Base-by-base conservation (phyloP, 2,797 vertebrate genomes). In the Hephaestus fuliginosus region DNA sequence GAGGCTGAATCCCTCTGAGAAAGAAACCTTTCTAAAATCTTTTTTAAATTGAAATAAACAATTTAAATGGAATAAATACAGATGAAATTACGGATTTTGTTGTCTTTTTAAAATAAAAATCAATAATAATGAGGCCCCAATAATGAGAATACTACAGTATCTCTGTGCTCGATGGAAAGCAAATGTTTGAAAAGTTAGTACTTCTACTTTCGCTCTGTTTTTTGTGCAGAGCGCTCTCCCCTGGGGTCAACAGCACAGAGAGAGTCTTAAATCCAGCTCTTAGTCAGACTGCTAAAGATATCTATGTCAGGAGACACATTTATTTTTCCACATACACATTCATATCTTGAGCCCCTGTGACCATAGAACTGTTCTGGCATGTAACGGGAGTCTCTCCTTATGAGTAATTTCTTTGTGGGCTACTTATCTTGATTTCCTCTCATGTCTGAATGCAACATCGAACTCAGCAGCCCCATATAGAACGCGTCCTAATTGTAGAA, bases 351-450 rank as follows among this genome's bases (percentile, higher is more conserved):
- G 68, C 76, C 80, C 62, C 62, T 65, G 48, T 77, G 83, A 87
- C 84, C 73, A 78, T 67, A 85, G 82, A 86, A 85, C 78, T 71
- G 64, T 58, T 84, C 75, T 18, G 5, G 76, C 79, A 82, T 81
- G 68, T 69, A 87, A 77, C 63, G 60, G 30, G 57, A 85, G 72
- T 85, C 70, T 83, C 73, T 84, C 60, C 77, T 78, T 18, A 61
- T 72, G 76, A 87, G 86, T 76, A 44, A 83, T 85, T 86, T 90
- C 69, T 90, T 87, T 86, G 74, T 80, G 51, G 83, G 82, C 86
- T 82, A 87, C 87, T 93, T 90, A 93, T 89, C 89, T 92, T 82
- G 86, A 93, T 92, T 91, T 88, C 43, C 61, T 68, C 76, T 84
- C 75, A 79, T 85, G 90, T 89, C 81, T 69, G 69, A 84, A 78